phyloP scores from a whole-genome alignment of 2,888 invertebrate genomes.

The Abrostola triplasia region DNA sequence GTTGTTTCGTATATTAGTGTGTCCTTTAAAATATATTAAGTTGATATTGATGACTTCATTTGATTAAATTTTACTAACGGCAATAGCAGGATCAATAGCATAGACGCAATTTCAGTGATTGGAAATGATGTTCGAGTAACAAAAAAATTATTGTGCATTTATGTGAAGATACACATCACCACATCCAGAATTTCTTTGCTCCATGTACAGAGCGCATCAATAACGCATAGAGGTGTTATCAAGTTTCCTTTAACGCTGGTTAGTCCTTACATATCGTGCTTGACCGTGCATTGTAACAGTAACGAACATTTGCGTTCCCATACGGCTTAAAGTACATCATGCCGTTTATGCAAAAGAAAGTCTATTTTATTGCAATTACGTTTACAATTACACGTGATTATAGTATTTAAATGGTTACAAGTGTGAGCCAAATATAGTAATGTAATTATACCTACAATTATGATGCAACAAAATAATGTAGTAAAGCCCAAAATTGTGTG shows the following conservation, averaged over 20 bases:
- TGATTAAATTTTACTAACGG: too few species aligned
- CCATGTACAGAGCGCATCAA: conserved; percentile 58
- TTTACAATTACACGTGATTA: too few species aligned
- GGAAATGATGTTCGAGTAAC: too few species aligned
- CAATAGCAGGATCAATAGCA: too few species aligned
- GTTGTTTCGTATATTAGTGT: too few species aligned
- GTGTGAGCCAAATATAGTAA: conserved; percentile 33
- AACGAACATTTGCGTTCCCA: conserved; percentile 49
- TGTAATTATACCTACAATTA: conserved; percentile 39
- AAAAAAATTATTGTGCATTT: too few species aligned
- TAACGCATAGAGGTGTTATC: conserved; percentile 70
- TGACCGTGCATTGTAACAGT: conserved; percentile 47
- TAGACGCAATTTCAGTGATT: too few species aligned
- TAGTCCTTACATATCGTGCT: conserved; percentile 53
- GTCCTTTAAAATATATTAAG: too few species aligned
- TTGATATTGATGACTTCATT: too few species aligned
- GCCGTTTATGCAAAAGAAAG: neutral
- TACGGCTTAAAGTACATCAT: conserved; percentile 24
- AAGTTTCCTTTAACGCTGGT: conserved; percentile 65
- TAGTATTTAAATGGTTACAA: conserved; percentile 19
- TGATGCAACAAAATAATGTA: conserved; percentile 32
- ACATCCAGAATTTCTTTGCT: conserved; percentile 41
- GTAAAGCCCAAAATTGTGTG: conserved; percentile 48
- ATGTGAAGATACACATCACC: conserved; percentile 10
- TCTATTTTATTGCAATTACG: too few species aligned